Evolutionary conservation across 2,888 invertebrate species (phyloP).

Genomic region (Archips crataeganus): DNA sequence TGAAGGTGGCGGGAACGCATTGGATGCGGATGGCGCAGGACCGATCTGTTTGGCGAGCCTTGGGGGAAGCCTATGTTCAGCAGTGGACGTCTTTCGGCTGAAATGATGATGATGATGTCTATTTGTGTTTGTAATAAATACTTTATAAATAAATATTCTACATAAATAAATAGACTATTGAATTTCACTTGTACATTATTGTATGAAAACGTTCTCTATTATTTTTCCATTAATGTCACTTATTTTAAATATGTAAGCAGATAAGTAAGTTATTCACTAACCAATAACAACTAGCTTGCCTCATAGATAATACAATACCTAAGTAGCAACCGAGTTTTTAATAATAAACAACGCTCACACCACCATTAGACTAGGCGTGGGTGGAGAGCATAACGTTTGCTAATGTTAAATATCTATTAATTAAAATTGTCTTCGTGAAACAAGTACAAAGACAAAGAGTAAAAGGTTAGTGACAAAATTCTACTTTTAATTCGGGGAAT

Average conservation of each 20-base stretch:
- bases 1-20: too few species aligned
- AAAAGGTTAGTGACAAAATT: not conserved
- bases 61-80: too few species aligned
- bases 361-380: not conserved
- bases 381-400: not conserved
- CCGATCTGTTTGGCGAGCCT: too few species aligned
- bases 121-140: too few species aligned
- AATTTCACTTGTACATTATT: too few species aligned
- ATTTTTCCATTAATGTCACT: not conserved
- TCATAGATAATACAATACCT: not conserved
- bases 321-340: not conserved
- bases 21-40: too few species aligned
- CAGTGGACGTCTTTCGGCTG: too few species aligned
- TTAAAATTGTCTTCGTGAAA: not conserved
- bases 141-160: too few species aligned
- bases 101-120: too few species aligned
- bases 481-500: not conserved
- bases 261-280: not conserved
- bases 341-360: not conserved
- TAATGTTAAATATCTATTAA: not conserved
- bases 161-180: too few species aligned
- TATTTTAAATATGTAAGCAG: not conserved
- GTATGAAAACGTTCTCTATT: not conserved
- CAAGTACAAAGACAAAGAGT: not conserved
- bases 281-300: not conserved